A percentile compares a stretch with the other conserved stretches of the same genome.
These are phyloP conservation scores for Macroglossus sobrinus DNA, from an alignment of 2,113 vertebrate genomes.

Conservation along the genomic window DNA sequence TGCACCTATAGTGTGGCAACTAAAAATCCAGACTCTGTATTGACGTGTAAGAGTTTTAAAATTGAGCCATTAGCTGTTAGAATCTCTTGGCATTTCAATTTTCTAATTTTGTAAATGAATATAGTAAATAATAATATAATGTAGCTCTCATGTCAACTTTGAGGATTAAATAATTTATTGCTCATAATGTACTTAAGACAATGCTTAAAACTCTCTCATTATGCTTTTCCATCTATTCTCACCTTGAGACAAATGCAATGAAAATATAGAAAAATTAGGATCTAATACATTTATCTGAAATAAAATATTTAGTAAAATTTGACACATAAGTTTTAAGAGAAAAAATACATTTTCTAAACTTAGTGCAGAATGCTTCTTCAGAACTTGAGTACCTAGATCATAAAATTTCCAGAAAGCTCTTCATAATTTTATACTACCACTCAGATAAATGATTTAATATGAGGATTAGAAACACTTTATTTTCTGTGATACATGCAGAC, in stretches of 20 bases:
- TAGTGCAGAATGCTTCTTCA: not conserved
- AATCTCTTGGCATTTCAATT: not conserved
- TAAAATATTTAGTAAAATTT: not conserved
- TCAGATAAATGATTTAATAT: not conserved
- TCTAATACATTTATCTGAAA: not conserved
- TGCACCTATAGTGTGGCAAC: not conserved
- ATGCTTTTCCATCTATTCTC: not conserved
- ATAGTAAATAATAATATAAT: not conserved
- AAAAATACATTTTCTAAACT: not conserved
- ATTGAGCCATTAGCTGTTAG: not conserved
- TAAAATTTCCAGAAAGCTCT: not conserved
- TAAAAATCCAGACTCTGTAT: not conserved
- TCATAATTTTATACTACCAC: not conserved
- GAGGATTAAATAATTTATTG: not conserved
- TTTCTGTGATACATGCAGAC: not conserved
- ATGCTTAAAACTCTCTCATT: not conserved
- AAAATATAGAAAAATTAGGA: not conserved
- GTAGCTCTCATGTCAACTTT: not conserved
- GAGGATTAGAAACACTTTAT: not conserved
- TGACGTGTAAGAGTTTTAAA: not conserved
- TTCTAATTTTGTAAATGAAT: not conserved
- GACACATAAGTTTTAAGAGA: not conserved
- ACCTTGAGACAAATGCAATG: not conserved
- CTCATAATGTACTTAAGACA: not conserved
- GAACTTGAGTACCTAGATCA: not conserved